Evolutionary conservation across 2,113 vertebrate species (phyloP).

Genomic region (Ceyx margarethae): DNA sequence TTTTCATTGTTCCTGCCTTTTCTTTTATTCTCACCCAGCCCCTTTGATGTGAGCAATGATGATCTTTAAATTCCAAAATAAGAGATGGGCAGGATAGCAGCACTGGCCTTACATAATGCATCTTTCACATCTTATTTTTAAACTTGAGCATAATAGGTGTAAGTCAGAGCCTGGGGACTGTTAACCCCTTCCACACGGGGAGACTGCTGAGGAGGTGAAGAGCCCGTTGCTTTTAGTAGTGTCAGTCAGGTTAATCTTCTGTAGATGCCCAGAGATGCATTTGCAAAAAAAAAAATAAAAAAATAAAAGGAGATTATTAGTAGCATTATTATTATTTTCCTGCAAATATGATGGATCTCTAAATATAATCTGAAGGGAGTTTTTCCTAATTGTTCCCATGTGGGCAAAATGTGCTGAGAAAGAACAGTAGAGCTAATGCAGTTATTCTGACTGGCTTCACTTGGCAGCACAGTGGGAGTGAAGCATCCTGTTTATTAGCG

Average conservation of each 20-base stretch:
- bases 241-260: conserved; percentile 10
- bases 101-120: conserved; percentile 75
- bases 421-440: conserved; percentile 62
- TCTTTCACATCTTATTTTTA: conserved; percentile 81
- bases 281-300: background rate
- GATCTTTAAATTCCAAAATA: conserved; percentile 82
- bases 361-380: conserved; percentile 76
- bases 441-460: conserved; percentile 59
- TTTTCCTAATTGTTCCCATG: conserved; percentile 78
- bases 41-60: conserved; percentile 90
- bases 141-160: conserved; percentile 74
- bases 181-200: conserved; percentile 22
- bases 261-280: background rate
- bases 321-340: conserved; percentile 34
- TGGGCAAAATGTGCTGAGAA: conserved; percentile 74
- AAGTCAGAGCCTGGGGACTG: conserved; percentile 41
- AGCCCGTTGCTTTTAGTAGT: background rate
- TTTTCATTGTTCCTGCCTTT: conserved; percentile 84
- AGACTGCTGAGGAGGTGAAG: background rate
- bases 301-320: background rate
- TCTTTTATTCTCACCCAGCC: conserved; percentile 81
- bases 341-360: conserved; percentile 67
- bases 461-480: conserved; percentile 53
- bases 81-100: conserved; percentile 78
- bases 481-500: conserved; percentile 68